Evolutionary conservation across 2,888 invertebrate genomes (phyloP), one percentile per base, ranked within the genome.

Genomic region (Andrena chrysosceles): DNA sequence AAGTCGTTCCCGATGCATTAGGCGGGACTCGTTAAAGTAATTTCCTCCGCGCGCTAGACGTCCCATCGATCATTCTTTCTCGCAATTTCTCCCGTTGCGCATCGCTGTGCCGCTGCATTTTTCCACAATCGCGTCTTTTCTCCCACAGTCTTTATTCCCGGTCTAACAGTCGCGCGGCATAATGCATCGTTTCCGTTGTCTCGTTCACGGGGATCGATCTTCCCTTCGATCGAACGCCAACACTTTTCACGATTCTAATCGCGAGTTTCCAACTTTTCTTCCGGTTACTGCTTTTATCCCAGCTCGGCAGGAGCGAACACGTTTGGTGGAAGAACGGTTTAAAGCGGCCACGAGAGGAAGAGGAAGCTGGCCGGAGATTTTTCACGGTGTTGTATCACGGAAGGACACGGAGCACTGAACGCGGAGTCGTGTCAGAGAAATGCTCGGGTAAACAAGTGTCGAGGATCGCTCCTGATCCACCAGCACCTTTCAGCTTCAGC

Each of bases 1-100:
- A 76, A 75, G 63, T 73, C 66, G 75, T 62, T 69, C 77, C 66
- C 80, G 56, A 84, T 78, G 85, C 87, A 87, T 87, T 87, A 87
- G 85, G 33, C 72, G 77, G 29, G 20, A 74, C 80, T 83, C 78
- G 85, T 87, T 87, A 77, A 77, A 81, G 81, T 77, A 84, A 87
- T 85, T 80, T 78, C 35, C 85, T 31, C 68, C 63, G 66, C 20
- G 63, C 62, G 26, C 72, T 31, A 73, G 70, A 81, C 81, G 49
- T 77, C 74, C 71, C 86, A 86, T 85, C 85, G 78, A 83, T 83
- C 83, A 85, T 87, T 74, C 80, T 63, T 60, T 49, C 74, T 54
- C 52, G 54, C 68, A 52, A 56, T 86, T 75, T 66, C 64, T 62
- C 64, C 26, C 48, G 26, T 13, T 10, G 35, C n/a, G 59, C 54